Conservation (phyloP, 2,113 vertebrate genomes). For the Phyllostomus hastatus region DNA sequence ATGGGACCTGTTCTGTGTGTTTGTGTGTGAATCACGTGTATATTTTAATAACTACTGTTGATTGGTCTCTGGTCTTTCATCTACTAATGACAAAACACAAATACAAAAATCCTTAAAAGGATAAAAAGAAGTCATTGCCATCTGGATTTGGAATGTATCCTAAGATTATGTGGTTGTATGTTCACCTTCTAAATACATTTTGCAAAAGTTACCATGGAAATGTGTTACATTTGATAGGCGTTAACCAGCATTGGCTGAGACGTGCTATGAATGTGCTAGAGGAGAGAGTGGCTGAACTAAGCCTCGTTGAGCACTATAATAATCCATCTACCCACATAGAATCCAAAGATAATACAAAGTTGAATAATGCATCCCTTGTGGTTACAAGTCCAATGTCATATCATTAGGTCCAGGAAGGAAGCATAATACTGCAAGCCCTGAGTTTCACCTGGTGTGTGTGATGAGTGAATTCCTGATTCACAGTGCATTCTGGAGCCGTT, state of each 20-base stretch:
- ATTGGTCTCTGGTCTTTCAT: neutral
- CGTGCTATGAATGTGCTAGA: neutral
- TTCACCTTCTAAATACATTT: neutral
- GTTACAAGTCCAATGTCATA: neutral
- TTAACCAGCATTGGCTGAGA: neutral
- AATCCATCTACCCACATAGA: neutral
- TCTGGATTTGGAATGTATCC: neutral
- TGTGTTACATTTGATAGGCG: neutral
- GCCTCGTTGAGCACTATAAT: neutral
- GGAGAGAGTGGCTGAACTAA: neutral
- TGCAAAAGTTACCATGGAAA: neutral
- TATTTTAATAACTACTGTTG: neutral
- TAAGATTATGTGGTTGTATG: neutral
- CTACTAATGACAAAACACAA: neutral
- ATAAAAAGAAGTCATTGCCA: neutral
- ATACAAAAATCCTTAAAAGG: neutral
- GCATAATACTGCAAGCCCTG: neutral
- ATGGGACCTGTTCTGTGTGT: neutral
- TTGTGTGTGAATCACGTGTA: neutral
- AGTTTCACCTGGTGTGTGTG: neutral
- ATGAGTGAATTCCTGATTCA: slow-evolving; percentile 31
- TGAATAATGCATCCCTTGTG: neutral
- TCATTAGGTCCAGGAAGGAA: neutral
- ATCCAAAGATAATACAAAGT: neutral
- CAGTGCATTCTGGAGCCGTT: neutral